Evolutionary conservation across 2,113 vertebrate genomes (phyloP).

Genomic region (Oryzias celebensis): DNA sequence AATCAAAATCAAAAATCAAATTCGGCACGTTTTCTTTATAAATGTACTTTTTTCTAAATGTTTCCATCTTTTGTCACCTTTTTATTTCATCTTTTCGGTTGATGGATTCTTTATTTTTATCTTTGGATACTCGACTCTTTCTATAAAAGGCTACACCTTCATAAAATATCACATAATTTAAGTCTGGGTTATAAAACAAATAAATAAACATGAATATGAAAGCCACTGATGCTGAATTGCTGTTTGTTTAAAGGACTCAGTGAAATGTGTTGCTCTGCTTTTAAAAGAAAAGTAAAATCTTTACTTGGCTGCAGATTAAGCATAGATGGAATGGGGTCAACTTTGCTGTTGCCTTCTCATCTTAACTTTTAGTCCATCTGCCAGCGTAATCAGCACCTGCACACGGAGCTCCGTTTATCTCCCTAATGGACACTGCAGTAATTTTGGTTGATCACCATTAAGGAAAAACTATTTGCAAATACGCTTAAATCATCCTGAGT

Average conservation of each 20-base stretch:
- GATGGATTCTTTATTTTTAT: too few species aligned
- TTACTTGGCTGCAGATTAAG: constrained; percentile 77
- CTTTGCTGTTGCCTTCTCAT: constrained; percentile 74
- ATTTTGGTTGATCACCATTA: constrained; percentile 36
- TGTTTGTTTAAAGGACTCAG: constrained; percentile 8
- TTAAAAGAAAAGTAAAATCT: constrained; percentile 78
- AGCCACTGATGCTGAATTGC: constrained; percentile 76
- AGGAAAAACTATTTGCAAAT: constrained; percentile 15
- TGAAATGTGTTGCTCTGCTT: constrained; percentile 37
- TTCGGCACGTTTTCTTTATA: too few species aligned
- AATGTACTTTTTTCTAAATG: too few species aligned
- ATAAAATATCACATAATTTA: too few species aligned
- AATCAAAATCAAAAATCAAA: too few species aligned
- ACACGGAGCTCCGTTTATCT: constrained; percentile 60
- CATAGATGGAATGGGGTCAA: constrained; percentile 57
- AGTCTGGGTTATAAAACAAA: constrained; percentile 5
- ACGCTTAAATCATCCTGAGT: constrained; percentile 13
- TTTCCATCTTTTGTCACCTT: too few species aligned
- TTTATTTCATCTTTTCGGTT: too few species aligned
- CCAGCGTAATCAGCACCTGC: constrained; percentile 74
- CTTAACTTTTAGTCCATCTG: constrained; percentile 79
- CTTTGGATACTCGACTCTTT: too few species aligned
- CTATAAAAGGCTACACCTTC: too few species aligned
- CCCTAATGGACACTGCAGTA: constrained; percentile 70
- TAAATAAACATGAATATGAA: constrained; percentile 38